Evolutionary conservation across 2,888 invertebrate genomes (phyloP), one percentile per base, ranked within the genome.

Genomic region (Arrhopalites spinosus): DNA sequence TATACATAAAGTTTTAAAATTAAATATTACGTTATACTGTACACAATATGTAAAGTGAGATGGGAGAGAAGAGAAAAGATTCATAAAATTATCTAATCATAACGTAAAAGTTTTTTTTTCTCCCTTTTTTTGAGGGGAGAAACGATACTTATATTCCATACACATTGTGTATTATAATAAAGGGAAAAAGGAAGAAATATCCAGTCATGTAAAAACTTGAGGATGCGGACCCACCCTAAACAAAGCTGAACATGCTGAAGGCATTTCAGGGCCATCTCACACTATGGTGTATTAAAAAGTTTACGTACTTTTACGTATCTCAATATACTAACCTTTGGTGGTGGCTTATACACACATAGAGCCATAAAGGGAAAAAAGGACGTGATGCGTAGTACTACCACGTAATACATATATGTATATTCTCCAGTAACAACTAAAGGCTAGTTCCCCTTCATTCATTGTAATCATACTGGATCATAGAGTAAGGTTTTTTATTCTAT

Each of bases 151-250:
- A 68, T 45, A 69, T 69, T 27, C 53, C 50, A 23, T 50, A 25
- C 29, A 13, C 25, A 63, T 11, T n/a, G 13, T 23, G 25, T 8
- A 23, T 2, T 29, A 61, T 27, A 29, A 13, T 8, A 56, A 23
- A n/a, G n/a, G 23, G 56, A n/a, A n/a, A 56, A 45, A 67, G 30
- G 67, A 23, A 67, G 25, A 29, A 61, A 61, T 11, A 43, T n/a
- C 43, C 67, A 43, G 7, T 43, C 67, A n/a, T 43, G 61, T 61
- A 15, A 61, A 61, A 23, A 11, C 23, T 67, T 53, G 71, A 59
- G 61, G 71, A 71, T 61, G 71, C 56, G 56, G 69, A 71, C 71
- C 71, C 59, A 71, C 71, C 71, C 71, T 71, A 71, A 71, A 71
- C 71, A 71, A n/a, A 59, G 71, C 59, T 23, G 71, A 69, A 69